Conservation (phyloP, 2,797 vertebrate species). For the Falco berigora region DNA sequence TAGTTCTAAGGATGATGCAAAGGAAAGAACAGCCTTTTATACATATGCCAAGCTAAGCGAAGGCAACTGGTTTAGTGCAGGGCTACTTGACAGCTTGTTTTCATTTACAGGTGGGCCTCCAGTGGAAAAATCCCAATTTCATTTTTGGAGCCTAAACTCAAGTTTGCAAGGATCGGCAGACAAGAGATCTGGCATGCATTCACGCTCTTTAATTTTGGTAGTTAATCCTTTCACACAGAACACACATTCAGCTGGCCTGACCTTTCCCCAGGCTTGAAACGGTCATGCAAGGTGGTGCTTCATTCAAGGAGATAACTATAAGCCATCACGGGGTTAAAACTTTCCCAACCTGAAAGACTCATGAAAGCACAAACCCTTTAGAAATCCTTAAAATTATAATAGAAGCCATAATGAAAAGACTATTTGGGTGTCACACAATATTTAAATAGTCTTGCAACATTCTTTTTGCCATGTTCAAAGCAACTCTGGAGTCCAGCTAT, state of each 20-base stretch:
- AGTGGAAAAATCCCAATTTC: neutral
- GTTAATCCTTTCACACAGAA: neutral
- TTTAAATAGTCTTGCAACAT: neutral
- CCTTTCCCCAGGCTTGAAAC: neutral
- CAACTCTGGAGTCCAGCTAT: neutral
- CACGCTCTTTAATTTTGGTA: neutral
- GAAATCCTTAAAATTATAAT: neutral
- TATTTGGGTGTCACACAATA: neutral
- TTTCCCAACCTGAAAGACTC: neutral
- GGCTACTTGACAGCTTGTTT: neutral
- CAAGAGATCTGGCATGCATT: neutral
- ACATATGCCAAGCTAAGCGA: neutral
- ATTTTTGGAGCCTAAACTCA: neutral
- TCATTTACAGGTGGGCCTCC: neutral
- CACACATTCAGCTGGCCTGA: rapidly evolving
- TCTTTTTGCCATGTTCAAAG: neutral
- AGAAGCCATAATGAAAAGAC: neutral
- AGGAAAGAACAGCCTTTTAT: neutral
- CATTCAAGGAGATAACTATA: neutral
- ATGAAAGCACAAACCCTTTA: neutral
- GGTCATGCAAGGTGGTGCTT: neutral
- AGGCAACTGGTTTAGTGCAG: neutral
- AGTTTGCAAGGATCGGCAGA: neutral
- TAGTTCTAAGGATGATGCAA: neutral
- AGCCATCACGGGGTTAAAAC: neutral